Percentiles rank a stretch among this genome's conserved stretches.
Conservation (phyloP, 1,140 invertebrate genomes). For the Octopus bimaculoides region DNA sequence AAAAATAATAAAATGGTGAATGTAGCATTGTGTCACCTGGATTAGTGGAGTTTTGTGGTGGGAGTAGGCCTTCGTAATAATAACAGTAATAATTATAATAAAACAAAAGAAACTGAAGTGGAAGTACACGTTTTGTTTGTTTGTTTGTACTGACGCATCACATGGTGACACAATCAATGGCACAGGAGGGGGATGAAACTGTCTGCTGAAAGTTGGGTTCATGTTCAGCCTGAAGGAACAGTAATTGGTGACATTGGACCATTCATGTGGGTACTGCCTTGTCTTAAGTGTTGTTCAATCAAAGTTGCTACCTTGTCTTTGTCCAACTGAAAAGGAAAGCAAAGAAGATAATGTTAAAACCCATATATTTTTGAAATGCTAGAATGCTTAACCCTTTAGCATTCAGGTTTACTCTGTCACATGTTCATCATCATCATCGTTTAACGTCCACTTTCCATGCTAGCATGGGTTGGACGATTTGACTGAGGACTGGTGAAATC, state of each 20-base stretch:
- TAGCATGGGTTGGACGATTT: no score
- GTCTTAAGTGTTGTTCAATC: slow-evolving; percentile 64
- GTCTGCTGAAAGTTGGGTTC: neutral
- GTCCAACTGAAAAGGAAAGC: slow-evolving; percentile 61
- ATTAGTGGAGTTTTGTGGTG: no score
- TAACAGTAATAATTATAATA: no score
- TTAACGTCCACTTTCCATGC: neutral
- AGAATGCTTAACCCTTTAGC: neutral
- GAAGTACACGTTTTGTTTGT: no score
- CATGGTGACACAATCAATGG: no score
- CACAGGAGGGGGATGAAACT: no score
- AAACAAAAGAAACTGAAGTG: no score
- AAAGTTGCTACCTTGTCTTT: slow-evolving; percentile 71
- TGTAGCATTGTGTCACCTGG: no score
- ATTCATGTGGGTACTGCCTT: slow-evolving; percentile 8
- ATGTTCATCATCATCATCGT: neutral
- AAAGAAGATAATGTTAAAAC: neutral
- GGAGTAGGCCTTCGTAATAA: no score
- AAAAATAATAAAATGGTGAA: no score
- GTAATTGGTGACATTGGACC: slow-evolving; percentile 13
- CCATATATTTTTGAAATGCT: neutral
- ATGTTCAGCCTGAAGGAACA: slow-evolving; percentile 6
- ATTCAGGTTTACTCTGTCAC: neutral
- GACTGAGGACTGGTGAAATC: no score
- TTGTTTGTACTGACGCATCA: no score